These are phyloP conservation scores for Strix aluco DNA, from an alignment of 2,113 vertebrate genomes.

Conservation along the genomic window DNA sequence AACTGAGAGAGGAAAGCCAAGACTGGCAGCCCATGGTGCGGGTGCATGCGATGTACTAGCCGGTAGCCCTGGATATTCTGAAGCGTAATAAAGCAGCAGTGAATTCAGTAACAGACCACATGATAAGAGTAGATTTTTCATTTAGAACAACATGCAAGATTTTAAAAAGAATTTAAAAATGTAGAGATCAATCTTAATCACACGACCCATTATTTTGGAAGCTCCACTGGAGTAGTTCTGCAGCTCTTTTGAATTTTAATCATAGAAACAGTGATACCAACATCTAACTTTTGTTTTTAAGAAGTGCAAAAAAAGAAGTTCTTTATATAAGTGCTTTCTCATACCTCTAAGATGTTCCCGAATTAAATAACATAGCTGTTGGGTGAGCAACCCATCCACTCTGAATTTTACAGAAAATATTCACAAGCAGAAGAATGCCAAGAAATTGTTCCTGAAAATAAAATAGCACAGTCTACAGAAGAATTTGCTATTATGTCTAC, in stretches of 20 bases:
- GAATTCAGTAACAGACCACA: background rate
- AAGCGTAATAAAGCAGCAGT: background rate
- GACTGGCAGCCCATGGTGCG: fast-evolving
- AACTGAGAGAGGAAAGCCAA: fast-evolving
- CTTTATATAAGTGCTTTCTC: background rate
- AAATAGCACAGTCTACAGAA: background rate
- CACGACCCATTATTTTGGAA: background rate
- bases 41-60: fast-evolving
- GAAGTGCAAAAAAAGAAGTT: background rate
- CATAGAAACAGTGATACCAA: background rate
- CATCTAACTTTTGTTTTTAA: background rate
- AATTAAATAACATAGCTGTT: background rate
- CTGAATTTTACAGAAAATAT: background rate
- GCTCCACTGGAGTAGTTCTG: background rate
- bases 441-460: background rate
- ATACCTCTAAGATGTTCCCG: background rate
- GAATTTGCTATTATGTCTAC: background rate
- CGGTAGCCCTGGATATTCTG: background rate
- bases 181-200: background rate
- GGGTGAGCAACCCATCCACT: background rate
- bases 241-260: background rate
- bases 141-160: background rate
- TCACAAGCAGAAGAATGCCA: background rate
- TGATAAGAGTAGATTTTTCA: background rate
- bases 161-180: background rate